Base-by-base conservation (phyloP, 2,113 vertebrate species). In the Vulpes vulpes region DNA sequence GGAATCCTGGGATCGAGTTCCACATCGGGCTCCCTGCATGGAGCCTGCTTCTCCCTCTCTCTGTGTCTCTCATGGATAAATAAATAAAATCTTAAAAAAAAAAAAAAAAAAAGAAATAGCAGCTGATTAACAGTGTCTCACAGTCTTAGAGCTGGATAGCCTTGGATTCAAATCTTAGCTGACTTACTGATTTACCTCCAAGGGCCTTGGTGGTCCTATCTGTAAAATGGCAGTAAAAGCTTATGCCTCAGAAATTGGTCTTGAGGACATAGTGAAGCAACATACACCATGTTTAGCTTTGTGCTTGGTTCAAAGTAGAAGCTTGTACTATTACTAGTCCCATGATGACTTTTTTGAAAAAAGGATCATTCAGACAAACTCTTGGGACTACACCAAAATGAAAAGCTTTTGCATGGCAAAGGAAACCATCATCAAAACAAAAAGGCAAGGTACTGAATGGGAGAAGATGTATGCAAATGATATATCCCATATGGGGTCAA, bases 221-320 rank as follows among this genome's bases (percentile, higher is more conserved):
- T 67, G 4, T 95, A 20, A 78, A 38, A n/a, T 25, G 55, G 73
- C 27, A 23, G 32, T 25, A 35, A n/a, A 27, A 35, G n/a, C 2
- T 30, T 1, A 0, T 35, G 4, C 62, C 38, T 23, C 2, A 2
- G 59, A 53, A 74, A 23, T 64, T 14, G 6, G 8, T 19, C 2
- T 0, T 49, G 5, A 65, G 51, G 81, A 32, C 25, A 9, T 22
- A 35, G 3, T 2, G 53, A 49, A 71, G 11, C 7, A 8, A 8
- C 7, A 4, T 0, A 2, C 30, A 35, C 17, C 2, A 0, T 51
- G 43, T 55, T 49, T 43, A 12, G 19, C 69, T 20, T 8, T 1
- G 49, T 17, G 62, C 53, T 53, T 60, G 60, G 11, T 78, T 84
- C 38, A 27, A 1, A 27, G 8, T 25, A 6, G 19, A 9, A 82